Evolutionary conservation across 2,113 vertebrate genomes (phyloP), one percentile per base, ranked within the genome.

Genomic region (Channa argus): DNA sequence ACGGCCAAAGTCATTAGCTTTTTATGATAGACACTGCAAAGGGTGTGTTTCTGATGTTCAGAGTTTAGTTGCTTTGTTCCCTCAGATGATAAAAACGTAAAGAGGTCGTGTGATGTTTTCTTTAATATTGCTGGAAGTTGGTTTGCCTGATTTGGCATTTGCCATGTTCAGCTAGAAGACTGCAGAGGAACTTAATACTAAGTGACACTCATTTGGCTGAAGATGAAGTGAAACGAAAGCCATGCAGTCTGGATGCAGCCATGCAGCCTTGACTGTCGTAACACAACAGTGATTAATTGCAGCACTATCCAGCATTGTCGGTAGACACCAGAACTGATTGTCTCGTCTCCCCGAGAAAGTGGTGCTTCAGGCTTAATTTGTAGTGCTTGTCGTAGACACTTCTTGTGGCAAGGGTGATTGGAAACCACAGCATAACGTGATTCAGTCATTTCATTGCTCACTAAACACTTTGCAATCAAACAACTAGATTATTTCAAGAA

Each of bases 171-270:
- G 67, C 62, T 14, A 14, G 5, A 45, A 69, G 64, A 80, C 77
- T 66, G 83, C 66, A 67, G 41, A 77, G 63, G 66, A 76, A 66
- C 84, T 65, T 74, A 80, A 77, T 56, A 89, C 86, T 85, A 65
- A 67, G 44, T 82, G 83, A 88, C 83, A 84, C 44, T 55, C 0
- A 34, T 12, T 62, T 83, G 80, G 81, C 79, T 45, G 33, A 69
- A 24, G 64, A 68, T 90, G 45, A 83, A 79, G 74, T 82, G 72
- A 58, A 49, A 65, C 46, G 61, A 84, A 86, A 89, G 84, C 71
- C 80, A 41, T 52, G 47, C 52, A 60, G 67, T 77, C 79, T 74
- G 65, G 59, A 82, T 78, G 80, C 24, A 1, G 24, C 24, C 24
- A 24, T 24, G 71, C 80, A 79, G 55, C 54, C 47, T 66, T 55